Base-by-base conservation (phyloP, 2,888 invertebrate species). In the Dexiosoma caninum region DNA sequence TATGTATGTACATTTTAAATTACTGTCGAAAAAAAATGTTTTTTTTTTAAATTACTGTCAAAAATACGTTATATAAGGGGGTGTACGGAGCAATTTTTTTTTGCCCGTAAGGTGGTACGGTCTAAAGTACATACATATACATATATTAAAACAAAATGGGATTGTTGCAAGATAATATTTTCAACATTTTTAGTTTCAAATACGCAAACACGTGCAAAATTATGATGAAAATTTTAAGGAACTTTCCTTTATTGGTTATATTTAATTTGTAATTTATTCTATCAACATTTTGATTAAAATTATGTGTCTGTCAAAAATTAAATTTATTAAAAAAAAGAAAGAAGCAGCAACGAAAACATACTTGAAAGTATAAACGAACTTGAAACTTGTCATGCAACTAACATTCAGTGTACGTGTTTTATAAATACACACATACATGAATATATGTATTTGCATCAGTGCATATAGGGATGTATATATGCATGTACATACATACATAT, bases 371-470 rank as follows among this genome's bases (percentile, higher is more conserved):
- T 40, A 62, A 76, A 62, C 49, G 60, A 79, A 83, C 71, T 81
- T 72, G 75, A 75, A 77, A 55, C 74, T 70, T 59, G 77, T 75
- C 82, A 79, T 83, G 70, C 82, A 82, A 81, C 75, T 78, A 55
- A 2, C 10, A n/a, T n/a, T n/a, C n/a, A n/a, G n/a, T n/a, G n/a
- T n/a, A n/a, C 21, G 59, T 46, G 6, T 42, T 72, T 19, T 37
- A 49, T n/a, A 6, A 23, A 37, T 37, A 21, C 12, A 12, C 44
- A 21, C 44, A 44, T 1, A 1, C 35, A 32, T 19, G 46, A 19
- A 62, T 8, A 62, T 9, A 62, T 4, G 9, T 12, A 1, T 12
- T 12, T 37, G 12, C 35, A 35, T n/a, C n/a, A n/a, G n/a, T n/a
- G n/a, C 35, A 35, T 10, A 2, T 10, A 12, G 9, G 21, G 1